phyloP scores from a whole-genome alignment of 2,113 vertebrate genomes.

The Poeciliopsis prolifica region DNA sequence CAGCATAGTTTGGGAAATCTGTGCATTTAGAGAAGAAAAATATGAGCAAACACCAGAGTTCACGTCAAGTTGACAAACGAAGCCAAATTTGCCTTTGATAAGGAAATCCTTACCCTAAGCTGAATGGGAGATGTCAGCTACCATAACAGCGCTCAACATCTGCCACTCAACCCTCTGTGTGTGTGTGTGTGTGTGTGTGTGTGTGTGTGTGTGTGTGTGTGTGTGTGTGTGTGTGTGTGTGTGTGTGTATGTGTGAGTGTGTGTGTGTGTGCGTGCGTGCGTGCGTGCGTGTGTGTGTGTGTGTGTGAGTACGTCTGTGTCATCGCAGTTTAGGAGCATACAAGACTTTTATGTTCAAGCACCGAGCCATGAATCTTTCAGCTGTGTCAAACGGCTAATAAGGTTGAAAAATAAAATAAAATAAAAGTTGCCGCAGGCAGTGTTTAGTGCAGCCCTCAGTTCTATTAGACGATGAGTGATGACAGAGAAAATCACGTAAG shows the following conservation, averaged over 20 bases:
- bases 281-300: too few relatives aligned
- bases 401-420: neutral
- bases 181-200: too few relatives aligned
- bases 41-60: neutral
- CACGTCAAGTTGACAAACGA: conserved; percentile 5
- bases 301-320: neutral
- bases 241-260: too few relatives aligned
- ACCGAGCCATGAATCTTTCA: neutral
- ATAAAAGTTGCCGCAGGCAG: conserved; percentile 7
- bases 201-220: too few relatives aligned
- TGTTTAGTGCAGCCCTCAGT: neutral
- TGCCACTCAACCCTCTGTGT: conserved; percentile 5
- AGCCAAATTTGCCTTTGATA: conserved; percentile 5
- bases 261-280: too few relatives aligned
- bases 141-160: neutral
- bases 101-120: neutral
- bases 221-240: too few relatives aligned
- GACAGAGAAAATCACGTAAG: neutral
- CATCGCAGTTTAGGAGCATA: neutral
- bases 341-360: conserved; percentile 23
- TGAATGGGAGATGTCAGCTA: neutral
- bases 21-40: neutral
- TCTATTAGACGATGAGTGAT: neutral
- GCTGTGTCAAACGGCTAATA: conserved; percentile 18
- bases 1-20: neutral